Base-by-base conservation (phyloP, 2,888 invertebrate species). In the Theristus sp. region DNA sequence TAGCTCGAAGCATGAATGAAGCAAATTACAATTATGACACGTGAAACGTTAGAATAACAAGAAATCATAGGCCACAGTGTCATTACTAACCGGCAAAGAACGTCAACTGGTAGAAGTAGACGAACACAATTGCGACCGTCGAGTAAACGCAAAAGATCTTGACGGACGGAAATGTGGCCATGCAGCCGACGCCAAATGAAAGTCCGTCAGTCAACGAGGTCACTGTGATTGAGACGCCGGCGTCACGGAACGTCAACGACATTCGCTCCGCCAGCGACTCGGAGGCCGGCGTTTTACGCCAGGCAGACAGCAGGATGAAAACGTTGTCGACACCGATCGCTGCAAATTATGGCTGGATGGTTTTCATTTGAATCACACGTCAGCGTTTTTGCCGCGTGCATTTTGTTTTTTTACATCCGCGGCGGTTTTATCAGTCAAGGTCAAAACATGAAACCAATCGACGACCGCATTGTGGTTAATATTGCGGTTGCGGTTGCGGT, bases 241-340 rank as follows among this genome's bases (percentile, higher is more conserved):
- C 90, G 75, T 91, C 91, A 57, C 87, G 85, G 73, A 90, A 81
- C 78, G 87, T 89, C 63, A 83, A 82, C 0, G 84, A 87, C 86
- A 91, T 87, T 57, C 91, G 80, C 70, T 87, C 84, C 0, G 87
- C 85, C 0, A 91, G 88, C 1, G 61, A 28, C 54, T 63, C 58
- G n/a, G 63, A 63, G 0, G 69, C 62, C 20, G 86, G 84, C 0
- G 90, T 89, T 59, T 89, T 81, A 62, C 91, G 80, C 91, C 91
- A 91, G 0, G 89, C 89, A 1, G 90, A 90, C 70, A 93, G 76
- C 85, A 93, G 87, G 24, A 93, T 91, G 73, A 93, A 93, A 0
- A 90, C 90, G 74, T 91, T 91, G 74, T 93, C 91, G 64, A 91
- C 89, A 63, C 91, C 91, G 70, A 93, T 90, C 71, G 90, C 91